Conservation (phyloP, 2,797 vertebrate species). For the Silurus lanzhouensis region DNA sequence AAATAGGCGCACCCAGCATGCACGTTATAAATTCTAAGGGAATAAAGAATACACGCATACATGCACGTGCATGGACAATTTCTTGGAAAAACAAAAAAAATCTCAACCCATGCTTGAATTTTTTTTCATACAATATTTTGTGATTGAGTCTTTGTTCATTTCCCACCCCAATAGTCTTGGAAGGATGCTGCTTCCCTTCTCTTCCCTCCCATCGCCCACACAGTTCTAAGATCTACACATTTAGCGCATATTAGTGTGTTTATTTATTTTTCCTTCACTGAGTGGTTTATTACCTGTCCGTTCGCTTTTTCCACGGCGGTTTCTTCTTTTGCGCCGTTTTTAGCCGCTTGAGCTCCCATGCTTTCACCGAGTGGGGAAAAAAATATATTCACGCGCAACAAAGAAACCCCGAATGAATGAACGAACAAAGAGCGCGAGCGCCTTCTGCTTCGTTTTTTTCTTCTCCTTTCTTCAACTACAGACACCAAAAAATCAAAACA, state of each 20-base stretch:
- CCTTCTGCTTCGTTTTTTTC: constrained; percentile 55
- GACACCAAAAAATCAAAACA: constrained; percentile 47
- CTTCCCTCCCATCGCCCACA: constrained; percentile 10
- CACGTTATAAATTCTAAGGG: not conserved
- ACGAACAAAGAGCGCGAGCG: constrained; percentile 84
- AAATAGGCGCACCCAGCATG: not conserved
- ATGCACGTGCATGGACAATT: not conserved
- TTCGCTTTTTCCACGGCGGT: constrained; percentile 88
- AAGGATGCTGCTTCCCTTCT: constrained; percentile 15
- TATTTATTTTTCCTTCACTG: not conserved
- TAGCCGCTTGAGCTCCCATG: constrained; percentile 99
- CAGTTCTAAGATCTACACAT: constrained; percentile 3
- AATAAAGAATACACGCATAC: not conserved
- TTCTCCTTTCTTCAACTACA: constrained; percentile 62
- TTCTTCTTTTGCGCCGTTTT: constrained; percentile 94
- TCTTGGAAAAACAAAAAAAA: not conserved
- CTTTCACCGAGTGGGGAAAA: constrained; percentile 71
- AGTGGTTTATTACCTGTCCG: constrained; percentile 84
- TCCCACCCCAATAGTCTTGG: not conserved
- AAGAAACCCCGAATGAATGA: constrained; percentile 89
- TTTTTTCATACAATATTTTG: not conserved
- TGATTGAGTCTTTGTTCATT: not conserved
- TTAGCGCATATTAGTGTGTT: not conserved
- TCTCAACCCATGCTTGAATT: too few species aligned
- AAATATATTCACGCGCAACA: constrained; percentile 87